A percentile compares a stretch with the other conserved stretches of the same genome.
phyloP scores from a whole-genome alignment of 2,113 vertebrate species.

The Oreotragus oreotragus region DNA sequence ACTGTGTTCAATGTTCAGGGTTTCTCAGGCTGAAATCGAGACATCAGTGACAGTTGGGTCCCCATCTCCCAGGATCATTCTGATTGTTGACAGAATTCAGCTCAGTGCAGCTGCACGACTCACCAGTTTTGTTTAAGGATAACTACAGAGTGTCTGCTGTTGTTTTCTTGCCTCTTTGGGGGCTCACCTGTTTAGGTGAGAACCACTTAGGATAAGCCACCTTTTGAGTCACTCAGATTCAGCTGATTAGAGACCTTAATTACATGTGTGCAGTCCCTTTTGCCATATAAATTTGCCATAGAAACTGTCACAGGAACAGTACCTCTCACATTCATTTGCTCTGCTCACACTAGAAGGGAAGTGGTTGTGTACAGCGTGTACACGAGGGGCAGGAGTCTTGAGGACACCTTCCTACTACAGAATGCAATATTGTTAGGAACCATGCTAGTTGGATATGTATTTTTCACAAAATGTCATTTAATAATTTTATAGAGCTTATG shows the following conservation, averaged over 20 bases:
- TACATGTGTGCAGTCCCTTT: no score
- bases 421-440: rapidly evolving
- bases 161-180: not conserved
- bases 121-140: rapidly evolving
- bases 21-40: not conserved
- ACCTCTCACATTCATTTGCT: no score
- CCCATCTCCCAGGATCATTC: not conserved
- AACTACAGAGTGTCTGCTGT: not conserved
- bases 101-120: not conserved
- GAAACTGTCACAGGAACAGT: not conserved
- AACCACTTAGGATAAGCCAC: not conserved
- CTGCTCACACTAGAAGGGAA: no score
- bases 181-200: not conserved
- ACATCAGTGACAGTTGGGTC: no score
- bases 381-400: rapidly evolving
- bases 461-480: not conserved
- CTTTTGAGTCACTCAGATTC: not conserved
- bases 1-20: rapidly evolving
- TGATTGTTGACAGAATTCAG: not conserved
- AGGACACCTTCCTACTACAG: not conserved
- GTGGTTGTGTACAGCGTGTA: rapidly evolving
- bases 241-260: not conserved
- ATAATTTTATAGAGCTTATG: slow-evolving; percentile 74
- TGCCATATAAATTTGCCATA: not conserved
- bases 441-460: rapidly evolving